Base-by-base conservation (phyloP, 2,797 vertebrate species). In the Philypnodon macrostomus region DNA sequence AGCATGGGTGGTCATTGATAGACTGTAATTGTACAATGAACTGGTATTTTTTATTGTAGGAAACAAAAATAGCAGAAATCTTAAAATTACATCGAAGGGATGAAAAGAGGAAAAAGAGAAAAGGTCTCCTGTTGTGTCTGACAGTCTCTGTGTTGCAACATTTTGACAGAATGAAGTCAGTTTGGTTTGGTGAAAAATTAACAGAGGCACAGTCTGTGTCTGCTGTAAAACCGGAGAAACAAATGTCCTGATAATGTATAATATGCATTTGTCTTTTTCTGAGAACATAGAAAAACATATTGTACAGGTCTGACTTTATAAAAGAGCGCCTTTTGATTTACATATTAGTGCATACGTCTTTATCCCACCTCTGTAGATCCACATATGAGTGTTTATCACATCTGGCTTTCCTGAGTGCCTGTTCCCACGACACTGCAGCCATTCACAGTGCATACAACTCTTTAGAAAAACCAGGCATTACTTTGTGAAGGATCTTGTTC, bases 331-430 rank as follows among this genome's bases (percentile, higher is more conserved):
- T 23, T 32, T 46, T 47, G 55, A 67, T 51, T 68, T 44, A 47
- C 35, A 36, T 46, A 18, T 68, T 55, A 66, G 60, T 61, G 50
- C 55, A 72, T 52, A 56, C 47, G 54, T 61, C 57, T 74, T 66
- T 61, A 71, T 76, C 55, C 59, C 13, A 29, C 42, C 39, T 59
- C 56, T 53, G 55, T 65, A 62, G 55, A 31, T 48, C 67, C 47
- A 51, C 67, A 26, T 59, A 44, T 11, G 31, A 30, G 48, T 45
- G 35, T 66, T 65, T 11, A 18, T 70, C 58, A 24, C 50, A 50
- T 51, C 40, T 34, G 19, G n/a, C 38, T 50, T 2, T 59, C 62
- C 50, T 51, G 44, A 57, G 47, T 37, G 19, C 19, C 21, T 44
- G 35, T 41, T 54, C 53, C 23, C 26, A 13, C 12, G 33, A 50